Percentiles rank a stretch among this genome's conserved stretches.
Conservation (phyloP, 2,797 vertebrate species). For the Pangasius krempfi region DNA sequence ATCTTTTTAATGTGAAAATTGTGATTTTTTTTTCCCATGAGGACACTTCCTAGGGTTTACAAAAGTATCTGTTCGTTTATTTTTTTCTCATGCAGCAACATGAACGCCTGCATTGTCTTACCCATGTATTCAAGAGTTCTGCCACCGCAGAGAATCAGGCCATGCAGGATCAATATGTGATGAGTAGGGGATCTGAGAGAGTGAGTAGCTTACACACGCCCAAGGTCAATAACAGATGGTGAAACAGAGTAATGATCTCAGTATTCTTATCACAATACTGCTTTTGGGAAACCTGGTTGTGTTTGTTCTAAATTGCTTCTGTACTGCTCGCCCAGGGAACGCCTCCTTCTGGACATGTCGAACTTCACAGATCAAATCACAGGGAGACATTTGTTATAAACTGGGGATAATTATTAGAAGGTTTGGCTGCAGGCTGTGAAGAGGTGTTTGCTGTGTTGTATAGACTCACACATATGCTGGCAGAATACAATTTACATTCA, state of each 20-base stretch:
- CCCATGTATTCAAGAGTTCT: not conserved
- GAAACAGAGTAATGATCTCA: not conserved
- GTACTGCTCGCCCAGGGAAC: constrained; percentile 10
- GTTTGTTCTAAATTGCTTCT: not conserved
- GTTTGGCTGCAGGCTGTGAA: not conserved
- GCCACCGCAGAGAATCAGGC: not conserved
- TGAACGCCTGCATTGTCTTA: not conserved
- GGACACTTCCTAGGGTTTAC: not conserved
- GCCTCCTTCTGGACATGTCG: not conserved
- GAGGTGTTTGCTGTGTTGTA: not conserved
- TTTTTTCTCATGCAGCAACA: not conserved
- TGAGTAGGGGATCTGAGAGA: not conserved
- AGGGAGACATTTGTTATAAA: constrained; percentile 17
- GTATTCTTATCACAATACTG: not conserved
- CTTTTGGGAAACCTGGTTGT: constrained; percentile 5
- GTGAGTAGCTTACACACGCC: constrained; percentile 3
- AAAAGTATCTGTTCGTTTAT: not conserved
- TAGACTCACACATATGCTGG: not conserved
- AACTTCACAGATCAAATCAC: constrained; percentile 17
- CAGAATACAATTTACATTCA: constrained; percentile 4
- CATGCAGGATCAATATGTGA: constrained; percentile 11
- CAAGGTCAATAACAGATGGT: constrained; percentile 15
- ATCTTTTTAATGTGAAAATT: not conserved
- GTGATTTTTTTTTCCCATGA: not conserved
- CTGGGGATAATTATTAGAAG: constrained; percentile 12